Conservation (phyloP, 2,888 invertebrate genomes). For the Pegoplata infirma region DNA sequence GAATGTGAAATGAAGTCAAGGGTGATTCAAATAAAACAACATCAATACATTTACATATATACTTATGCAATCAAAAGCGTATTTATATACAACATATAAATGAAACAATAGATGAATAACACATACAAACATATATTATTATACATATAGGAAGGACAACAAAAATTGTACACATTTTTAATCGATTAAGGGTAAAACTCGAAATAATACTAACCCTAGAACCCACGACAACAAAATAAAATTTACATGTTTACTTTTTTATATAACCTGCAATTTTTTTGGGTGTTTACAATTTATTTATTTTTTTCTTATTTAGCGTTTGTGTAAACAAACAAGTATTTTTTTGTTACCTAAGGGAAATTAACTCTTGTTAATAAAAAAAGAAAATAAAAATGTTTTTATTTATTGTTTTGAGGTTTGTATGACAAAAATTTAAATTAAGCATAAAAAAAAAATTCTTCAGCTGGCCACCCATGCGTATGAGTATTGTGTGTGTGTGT, state of each 20-base stretch:
- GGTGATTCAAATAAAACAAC: constrained; percentile 46
- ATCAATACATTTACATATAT: too few species aligned
- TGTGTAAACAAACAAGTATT: not conserved
- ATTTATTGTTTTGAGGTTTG: constrained; percentile 32
- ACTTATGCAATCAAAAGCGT: constrained; percentile 22
- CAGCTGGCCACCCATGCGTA: constrained; percentile 18
- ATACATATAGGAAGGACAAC: too few species aligned
- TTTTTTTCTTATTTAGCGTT: not conserved
- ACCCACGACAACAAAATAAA: too few species aligned
- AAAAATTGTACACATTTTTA: too few species aligned
- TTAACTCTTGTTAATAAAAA: constrained; percentile 52
- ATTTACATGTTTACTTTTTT: not conserved
- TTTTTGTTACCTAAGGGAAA: constrained; percentile 50
- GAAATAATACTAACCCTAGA: too few species aligned
- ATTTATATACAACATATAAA: constrained; percentile 20
- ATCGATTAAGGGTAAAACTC: too few species aligned
- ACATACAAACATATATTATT: not conserved
- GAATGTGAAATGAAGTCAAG: constrained; percentile 55
- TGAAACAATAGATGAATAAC: constrained; percentile 11
- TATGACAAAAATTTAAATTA: not conserved
- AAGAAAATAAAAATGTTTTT: constrained; percentile 12
- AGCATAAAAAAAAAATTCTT: too few species aligned
- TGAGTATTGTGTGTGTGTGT: constrained; percentile 30
- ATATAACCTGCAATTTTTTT: not conserved
- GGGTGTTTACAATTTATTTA: constrained; percentile 1